Percentiles rank a stretch among this genome's conserved stretches.
phyloP scores from a whole-genome alignment of 2,797 vertebrate species.

The Acridotheres tristis region DNA sequence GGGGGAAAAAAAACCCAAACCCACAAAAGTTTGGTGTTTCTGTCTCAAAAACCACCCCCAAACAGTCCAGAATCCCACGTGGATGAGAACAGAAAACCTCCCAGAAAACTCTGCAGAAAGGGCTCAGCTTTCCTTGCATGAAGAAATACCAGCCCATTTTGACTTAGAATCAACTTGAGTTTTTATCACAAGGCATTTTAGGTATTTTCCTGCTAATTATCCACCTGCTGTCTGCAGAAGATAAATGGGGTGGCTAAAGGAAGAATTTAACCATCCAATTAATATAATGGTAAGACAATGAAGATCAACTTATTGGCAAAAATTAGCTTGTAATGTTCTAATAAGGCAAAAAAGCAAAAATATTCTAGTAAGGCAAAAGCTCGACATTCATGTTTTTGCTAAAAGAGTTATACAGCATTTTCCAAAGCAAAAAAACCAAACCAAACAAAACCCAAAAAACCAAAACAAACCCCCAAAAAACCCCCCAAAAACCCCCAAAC shows the following conservation, averaged over 20 bases:
- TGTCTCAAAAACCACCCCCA: rapidly evolving
- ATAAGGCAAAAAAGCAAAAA: neutral
- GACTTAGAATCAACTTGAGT: neutral
- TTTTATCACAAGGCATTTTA: neutral
- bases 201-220: neutral
- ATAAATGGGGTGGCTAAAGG: neutral
- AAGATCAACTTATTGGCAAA: conserved; percentile 10
- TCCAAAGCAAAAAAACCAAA: neutral
- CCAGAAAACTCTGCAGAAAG: neutral
- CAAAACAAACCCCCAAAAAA: too few species aligned
- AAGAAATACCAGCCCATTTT: neutral
- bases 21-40: rapidly evolving
- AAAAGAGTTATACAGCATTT: neutral
- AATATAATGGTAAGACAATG: conserved; percentile 23
- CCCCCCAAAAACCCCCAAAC: too few species aligned
- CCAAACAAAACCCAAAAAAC: too few species aligned
- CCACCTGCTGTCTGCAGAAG: neutral
- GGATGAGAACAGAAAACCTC: neutral
- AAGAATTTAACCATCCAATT: conserved; percentile 16
- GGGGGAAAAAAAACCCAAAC: neutral
- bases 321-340: neutral
- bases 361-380: neutral
- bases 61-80: rapidly evolving
- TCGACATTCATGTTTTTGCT: neutral
- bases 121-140: neutral